Percentiles rank a stretch among this genome's conserved stretches.
phyloP scores from a whole-genome alignment of 2,113 vertebrate genomes.

The Apaloderma vittatum region DNA sequence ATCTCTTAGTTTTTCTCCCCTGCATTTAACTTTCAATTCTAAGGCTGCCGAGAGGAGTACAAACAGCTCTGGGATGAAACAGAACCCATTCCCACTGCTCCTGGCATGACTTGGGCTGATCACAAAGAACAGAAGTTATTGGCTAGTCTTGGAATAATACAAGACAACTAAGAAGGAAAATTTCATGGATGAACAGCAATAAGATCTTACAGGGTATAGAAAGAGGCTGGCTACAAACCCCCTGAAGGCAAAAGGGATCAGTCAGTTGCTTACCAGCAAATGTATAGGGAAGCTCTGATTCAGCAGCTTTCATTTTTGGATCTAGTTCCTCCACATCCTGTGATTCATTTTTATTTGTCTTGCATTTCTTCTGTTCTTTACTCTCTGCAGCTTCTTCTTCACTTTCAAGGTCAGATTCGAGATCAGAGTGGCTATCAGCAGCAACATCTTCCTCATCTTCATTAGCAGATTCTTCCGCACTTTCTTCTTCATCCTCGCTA shows the following conservation, averaged over 20 bases:
- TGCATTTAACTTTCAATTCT: background rate
- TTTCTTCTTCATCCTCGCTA: background rate
- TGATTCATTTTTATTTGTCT: background rate
- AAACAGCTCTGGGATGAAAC: background rate
- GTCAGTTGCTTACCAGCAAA: conserved; percentile 83
- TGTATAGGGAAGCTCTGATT: conserved; percentile 88
- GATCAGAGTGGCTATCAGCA: conserved; percentile 82
- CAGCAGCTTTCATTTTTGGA: conserved; percentile 72
- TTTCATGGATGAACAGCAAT: background rate
- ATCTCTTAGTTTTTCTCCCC: background rate
- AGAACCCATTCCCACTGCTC: background rate
- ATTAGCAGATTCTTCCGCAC: background rate
- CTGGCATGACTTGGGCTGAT: background rate
- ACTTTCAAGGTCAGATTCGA: conserved; percentile 82
- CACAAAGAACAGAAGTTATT: background rate
- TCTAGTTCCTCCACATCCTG: conserved; percentile 55
- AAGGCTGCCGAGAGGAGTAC: background rate
- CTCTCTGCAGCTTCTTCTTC: conserved; percentile 44
- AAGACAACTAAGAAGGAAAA: background rate
- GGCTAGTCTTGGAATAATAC: background rate
- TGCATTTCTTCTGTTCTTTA: background rate
- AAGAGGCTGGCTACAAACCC: background rate
- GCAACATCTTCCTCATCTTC: conserved; percentile 39
- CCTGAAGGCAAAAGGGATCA: background rate
- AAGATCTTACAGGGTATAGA: background rate